Evolutionary conservation across 2,113 vertebrate species (phyloP), one percentile per base, ranked within the genome.

Genomic region (Phycodurus eques): DNA sequence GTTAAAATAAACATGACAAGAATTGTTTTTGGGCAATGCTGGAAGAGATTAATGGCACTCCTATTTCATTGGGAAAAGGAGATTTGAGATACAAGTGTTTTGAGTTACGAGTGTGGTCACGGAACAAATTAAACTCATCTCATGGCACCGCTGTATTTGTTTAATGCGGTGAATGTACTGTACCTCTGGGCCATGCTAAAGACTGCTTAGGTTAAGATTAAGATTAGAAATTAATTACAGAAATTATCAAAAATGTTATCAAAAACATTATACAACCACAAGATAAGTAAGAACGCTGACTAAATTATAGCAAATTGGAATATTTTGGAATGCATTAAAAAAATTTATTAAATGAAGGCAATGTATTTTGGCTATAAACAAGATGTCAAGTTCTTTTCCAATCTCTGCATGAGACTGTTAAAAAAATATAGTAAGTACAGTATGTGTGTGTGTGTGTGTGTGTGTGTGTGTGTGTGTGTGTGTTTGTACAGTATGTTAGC

Each of bases 401-500:
- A 66, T 47, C 13, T 66, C 64, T 17, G n/a, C 20, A 47, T 8
- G 14, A 10, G 22, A 13, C 22, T 47, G 44, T 47, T 44, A 42
- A 22, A 65, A 44, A 44, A 13, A 44, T 65, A 8, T 31, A 8
- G 43, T 54, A 53, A 67, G 53, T 59, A 59, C 59, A 61, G 31
- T 61, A 9, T 17, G 31, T 61, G 44, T 13, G 44, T 65, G 39
- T 10, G 44, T 13, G 44, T 65, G 39, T 74, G 42, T 69, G 59
- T 2, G 68, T 75, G 44, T 65, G 39, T 17, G 31, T 61, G 44
- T 13, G 44, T 65, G 39, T 10, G 44, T 13, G 44, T 65, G 39
- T 74, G 42, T 69, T 62, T 2, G 68, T 75, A 73, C 61, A 33
- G 51, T 64, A 53, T 86, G 82, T 87, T 88, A 20, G 80, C 86